These are phyloP conservation scores for Nasalis larvatus DNA, from an alignment of 2,113 vertebrate genomes.

Conservation along the genomic window DNA sequence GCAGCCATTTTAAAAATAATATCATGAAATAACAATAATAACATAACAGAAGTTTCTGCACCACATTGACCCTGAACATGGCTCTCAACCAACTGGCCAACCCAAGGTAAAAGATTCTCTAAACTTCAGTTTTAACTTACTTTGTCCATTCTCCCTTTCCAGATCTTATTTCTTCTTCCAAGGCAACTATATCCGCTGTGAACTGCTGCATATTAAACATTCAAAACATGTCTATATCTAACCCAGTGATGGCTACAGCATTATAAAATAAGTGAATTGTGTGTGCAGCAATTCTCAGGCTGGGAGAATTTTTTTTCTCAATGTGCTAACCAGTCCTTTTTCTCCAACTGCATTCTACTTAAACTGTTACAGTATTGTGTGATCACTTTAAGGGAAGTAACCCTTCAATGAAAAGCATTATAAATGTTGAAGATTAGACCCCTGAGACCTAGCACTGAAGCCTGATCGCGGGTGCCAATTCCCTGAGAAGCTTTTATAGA, in stretches of 20 bases:
- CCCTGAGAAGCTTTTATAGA: neutral
- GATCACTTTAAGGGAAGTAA: neutral
- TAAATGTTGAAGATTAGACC: neutral
- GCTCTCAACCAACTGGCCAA: neutral
- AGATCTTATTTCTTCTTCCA: slow-evolving; percentile 46
- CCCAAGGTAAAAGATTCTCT: neutral
- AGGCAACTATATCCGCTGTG: neutral
- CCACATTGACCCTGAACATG: neutral
- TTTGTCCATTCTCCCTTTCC: neutral
- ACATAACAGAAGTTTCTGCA: neutral
- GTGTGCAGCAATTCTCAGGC: neutral
- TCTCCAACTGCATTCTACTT: neutral
- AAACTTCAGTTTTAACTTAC: slow-evolving; percentile 48
- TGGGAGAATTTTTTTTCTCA: neutral
- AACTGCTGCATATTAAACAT: slow-evolving; percentile 25
- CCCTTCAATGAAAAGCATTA: neutral
- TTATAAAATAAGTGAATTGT: neutral
- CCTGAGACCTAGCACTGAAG: neutral
- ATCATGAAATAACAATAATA: neutral
- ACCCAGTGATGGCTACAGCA: neutral
- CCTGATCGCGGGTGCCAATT: neutral
- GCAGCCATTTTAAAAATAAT: neutral
- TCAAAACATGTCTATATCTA: neutral
- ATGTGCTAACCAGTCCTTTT: neutral
- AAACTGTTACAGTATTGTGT: neutral